phyloP scores from a whole-genome alignment of 92 coral and sea anemone species.

The Zoanthus sansibaricus region DNA sequence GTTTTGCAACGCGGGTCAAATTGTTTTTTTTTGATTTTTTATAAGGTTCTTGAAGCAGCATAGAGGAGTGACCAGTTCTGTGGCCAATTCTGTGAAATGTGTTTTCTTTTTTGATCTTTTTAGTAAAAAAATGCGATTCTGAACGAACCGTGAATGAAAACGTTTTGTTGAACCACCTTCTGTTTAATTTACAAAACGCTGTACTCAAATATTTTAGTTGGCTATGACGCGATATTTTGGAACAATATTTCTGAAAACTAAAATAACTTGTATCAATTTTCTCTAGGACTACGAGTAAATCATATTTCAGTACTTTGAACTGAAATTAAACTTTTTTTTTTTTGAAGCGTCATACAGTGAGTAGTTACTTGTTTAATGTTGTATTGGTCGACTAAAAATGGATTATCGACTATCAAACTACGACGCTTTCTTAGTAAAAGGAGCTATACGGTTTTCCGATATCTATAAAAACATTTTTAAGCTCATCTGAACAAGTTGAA shows the following conservation, averaged over 20 bases:
- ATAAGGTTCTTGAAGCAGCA: too few species aligned
- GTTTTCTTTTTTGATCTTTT: not conserved
- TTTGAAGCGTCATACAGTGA: not conserved
- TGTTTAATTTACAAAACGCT: not conserved
- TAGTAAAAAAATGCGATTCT: not conserved
- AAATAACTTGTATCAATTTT: not conserved
- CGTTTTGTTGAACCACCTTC: not conserved
- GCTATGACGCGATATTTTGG: not conserved
- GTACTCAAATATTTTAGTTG: not conserved
- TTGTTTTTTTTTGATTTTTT: too few species aligned
- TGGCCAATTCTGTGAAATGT: not conserved
- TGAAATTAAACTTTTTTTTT: not conserved
- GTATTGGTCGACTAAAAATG: not conserved
- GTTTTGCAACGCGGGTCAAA: too few species aligned
- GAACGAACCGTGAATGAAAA: not conserved
- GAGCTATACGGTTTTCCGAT: not conserved
- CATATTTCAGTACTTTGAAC: too few species aligned
- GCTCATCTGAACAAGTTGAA: not conserved
- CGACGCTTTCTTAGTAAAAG: not conserved
- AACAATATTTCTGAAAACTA: not conserved
- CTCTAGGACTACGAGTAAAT: too few species aligned
- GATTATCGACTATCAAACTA: not conserved
- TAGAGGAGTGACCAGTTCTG: too few species aligned
- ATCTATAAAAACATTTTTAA: not conserved
- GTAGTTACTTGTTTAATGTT: not conserved